phyloP scores from a whole-genome alignment of 2,113 vertebrate genomes.

The Bungarus multicinctus region DNA sequence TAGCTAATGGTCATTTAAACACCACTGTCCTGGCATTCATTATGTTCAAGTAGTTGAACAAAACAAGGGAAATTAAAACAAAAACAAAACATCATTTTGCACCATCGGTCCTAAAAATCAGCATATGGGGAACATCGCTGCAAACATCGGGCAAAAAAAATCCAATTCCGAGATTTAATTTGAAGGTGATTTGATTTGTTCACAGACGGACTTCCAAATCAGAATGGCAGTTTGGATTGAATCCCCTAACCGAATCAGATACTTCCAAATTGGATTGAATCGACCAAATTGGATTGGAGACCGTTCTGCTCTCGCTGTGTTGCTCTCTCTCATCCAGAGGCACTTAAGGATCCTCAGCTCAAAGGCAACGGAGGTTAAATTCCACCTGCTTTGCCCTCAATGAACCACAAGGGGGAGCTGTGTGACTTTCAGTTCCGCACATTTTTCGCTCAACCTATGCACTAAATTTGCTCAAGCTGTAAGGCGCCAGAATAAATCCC shows the following conservation, averaged over 20 bases:
- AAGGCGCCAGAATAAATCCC: neutral
- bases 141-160: too few species aligned
- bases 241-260: neutral
- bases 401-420: conserved; percentile 59
- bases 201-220: neutral
- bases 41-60: neutral
- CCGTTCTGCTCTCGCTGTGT: accelerated
- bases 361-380: neutral
- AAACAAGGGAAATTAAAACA: neutral
- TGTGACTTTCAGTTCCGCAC: neutral
- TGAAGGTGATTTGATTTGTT: neutral
- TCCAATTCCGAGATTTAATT: neutral
- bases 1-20: neutral
- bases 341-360: neutral
- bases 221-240: neutral
- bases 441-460: neutral
- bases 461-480: neutral
- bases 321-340: neutral
- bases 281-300: neutral
- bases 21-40: neutral
- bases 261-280: neutral
- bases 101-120: neutral
- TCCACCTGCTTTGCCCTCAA: accelerated
- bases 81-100: neutral
- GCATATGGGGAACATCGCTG: neutral